Conservation (phyloP, 2,888 invertebrate genomes). For the Caenorhabditis angaria region DNA sequence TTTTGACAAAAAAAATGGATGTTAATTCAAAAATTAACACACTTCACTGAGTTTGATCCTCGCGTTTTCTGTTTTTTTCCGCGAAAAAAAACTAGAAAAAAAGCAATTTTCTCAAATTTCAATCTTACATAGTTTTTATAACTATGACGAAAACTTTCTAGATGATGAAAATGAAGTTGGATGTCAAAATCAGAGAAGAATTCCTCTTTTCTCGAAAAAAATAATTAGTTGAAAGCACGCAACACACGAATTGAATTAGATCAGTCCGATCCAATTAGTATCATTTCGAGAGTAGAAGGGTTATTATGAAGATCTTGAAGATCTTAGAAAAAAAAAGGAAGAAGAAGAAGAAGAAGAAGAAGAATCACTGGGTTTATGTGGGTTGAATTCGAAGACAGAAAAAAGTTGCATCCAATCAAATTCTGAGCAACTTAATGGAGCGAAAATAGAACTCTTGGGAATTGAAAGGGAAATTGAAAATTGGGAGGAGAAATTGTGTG, state of each 20-base stretch:
- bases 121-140: not conserved
- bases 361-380: too few relatives aligned
- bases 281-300: too few relatives aligned
- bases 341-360: not conserved
- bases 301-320: too few relatives aligned
- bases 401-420: not conserved
- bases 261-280: constrained; percentile 1
- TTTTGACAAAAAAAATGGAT: too few relatives aligned
- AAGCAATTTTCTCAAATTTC: not conserved
- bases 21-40: too few relatives aligned
- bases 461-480: not conserved
- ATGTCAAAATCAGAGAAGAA: constrained; percentile 1
- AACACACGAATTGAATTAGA: constrained; percentile 2
- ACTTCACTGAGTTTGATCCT: too few relatives aligned
- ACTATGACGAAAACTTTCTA: too few relatives aligned
- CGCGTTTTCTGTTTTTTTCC: too few relatives aligned
- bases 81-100: not conserved
- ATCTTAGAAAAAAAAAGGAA: too few relatives aligned
- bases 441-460: not conserved
- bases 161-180: not conserved
- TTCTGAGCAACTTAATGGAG: not conserved
- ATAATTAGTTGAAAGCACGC: constrained; percentile 4
- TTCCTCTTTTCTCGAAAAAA: not conserved
- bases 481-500: too few relatives aligned
- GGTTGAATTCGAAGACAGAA: not conserved